A percentile compares a stretch with the other conserved stretches of the same genome.
These are phyloP conservation scores for Zaprionus capensis DNA, from an alignment of 1,140 invertebrate species.

Conservation along the genomic window DNA sequence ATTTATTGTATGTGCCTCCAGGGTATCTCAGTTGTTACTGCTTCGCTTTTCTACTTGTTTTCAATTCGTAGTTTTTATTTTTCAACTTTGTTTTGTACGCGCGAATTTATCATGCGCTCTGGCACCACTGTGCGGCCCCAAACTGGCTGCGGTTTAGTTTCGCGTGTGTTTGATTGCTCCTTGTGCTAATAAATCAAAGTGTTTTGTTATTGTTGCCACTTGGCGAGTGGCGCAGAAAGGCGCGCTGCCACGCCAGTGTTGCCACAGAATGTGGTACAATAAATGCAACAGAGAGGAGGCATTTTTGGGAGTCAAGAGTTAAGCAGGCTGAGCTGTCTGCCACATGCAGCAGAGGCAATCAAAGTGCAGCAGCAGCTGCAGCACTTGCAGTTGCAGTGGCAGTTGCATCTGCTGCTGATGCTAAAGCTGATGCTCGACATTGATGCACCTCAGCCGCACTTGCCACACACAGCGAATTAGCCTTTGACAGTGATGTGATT, in stretches of 20 bases:
- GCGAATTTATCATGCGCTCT: conserved; percentile 6
- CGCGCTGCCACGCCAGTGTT: conserved; percentile 3
- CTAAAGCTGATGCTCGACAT: conserved; percentile 26
- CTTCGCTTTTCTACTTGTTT: neutral
- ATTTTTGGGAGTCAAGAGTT: neutral
- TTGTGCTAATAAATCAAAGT: conserved; percentile 63
- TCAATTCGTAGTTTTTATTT: neutral
- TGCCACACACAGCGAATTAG: conserved; percentile 33
- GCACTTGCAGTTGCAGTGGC: conserved; percentile 5
- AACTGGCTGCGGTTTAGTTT: conserved; percentile 50
- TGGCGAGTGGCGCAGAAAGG: conserved; percentile 35
- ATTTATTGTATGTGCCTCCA: neutral
- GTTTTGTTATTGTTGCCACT: conserved; percentile 59
- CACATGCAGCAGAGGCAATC: conserved; percentile 35
- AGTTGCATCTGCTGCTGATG: conserved; percentile 14
- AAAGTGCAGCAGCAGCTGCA: conserved; percentile 36
- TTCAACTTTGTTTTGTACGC: neutral
- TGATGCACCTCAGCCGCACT: neutral
- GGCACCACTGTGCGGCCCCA: conserved; percentile 41
- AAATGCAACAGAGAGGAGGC: conserved; percentile 3
- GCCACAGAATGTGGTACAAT: conserved; percentile 11
- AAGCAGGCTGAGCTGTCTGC: conserved; percentile 4
- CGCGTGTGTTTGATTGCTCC: conserved; percentile 53
- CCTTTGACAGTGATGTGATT: conserved; percentile 55
- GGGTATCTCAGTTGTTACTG: neutral